phyloP scores from a whole-genome alignment of 1,140 invertebrate genomes.

The Pemphigus obesinymphae region DNA sequence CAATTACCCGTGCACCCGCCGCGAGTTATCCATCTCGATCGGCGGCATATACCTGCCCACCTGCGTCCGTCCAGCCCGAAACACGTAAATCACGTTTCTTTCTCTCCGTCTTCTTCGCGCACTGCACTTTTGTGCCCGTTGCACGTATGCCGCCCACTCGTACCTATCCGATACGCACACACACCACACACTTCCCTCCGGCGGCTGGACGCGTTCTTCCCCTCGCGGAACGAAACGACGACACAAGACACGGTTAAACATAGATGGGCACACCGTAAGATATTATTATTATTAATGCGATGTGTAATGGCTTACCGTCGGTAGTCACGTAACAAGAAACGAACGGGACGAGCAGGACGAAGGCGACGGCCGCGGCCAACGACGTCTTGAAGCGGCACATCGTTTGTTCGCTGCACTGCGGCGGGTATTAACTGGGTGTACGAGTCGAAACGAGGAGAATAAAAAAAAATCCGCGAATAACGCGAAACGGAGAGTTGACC shows the following conservation, averaged over 20 bases:
- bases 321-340: neutral
- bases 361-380: neutral
- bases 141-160: neutral
- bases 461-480: neutral
- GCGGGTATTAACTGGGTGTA: neutral
- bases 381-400: neutral
- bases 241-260: neutral
- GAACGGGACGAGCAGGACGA: neutral
- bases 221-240: neutral
- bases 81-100: slow-evolving; percentile 9
- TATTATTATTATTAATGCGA: neutral
- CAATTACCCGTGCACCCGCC: no score
- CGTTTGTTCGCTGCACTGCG: neutral
- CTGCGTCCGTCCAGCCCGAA: neutral
- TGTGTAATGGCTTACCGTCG: neutral
- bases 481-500: neutral
- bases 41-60: neutral
- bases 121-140: neutral
- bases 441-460: no score
- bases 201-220: neutral
- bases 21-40: neutral
- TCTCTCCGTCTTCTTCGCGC: neutral
- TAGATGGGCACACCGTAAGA: neutral
- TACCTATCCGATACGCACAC: no score
- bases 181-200: no score